Conservation (phyloP, 64 coral and sea anemone genomes). For the Porites australiensis region DNA sequence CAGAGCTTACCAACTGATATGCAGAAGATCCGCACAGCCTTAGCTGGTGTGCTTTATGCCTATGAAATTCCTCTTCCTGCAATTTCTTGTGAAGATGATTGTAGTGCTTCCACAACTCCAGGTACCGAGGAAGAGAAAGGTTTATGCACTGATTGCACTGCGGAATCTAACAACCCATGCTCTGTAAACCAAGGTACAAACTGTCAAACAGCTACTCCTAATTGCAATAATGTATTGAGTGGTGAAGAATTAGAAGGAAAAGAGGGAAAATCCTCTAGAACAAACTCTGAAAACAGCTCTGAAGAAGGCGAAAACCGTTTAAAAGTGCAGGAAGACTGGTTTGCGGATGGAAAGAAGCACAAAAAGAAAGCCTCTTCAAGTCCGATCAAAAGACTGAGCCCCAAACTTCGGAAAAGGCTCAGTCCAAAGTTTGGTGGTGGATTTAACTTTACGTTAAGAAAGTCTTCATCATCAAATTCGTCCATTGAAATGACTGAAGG, state of each 20-base stretch:
- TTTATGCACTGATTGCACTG: slow-evolving; percentile 19
- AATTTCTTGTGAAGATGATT: slow-evolving; percentile 37
- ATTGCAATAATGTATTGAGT: neutral
- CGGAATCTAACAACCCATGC: slow-evolving; percentile 14
- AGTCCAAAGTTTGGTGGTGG: slow-evolving; percentile 63
- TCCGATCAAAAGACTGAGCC: slow-evolving; percentile 67
- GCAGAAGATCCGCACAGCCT: slow-evolving; percentile 92
- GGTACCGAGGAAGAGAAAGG: slow-evolving; percentile 47
- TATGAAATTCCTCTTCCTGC: slow-evolving; percentile 88
- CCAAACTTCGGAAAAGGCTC: slow-evolving; percentile 69
- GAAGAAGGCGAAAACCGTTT: slow-evolving; percentile 49
- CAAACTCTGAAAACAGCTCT: slow-evolving; percentile 39
- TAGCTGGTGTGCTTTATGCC: slow-evolving; percentile 92
- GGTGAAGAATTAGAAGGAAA: neutral
- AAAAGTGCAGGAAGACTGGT: slow-evolving; percentile 90
- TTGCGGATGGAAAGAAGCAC: slow-evolving; percentile 73
- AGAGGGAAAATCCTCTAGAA: slow-evolving; percentile 9
- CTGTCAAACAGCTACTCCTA: neutral
- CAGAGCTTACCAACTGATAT: slow-evolving; percentile 91
- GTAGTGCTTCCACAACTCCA: neutral
- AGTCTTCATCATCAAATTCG: slow-evolving; percentile 80
- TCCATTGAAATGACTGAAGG: slow-evolving; percentile 77
- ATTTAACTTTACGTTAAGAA: slow-evolving; percentile 66
- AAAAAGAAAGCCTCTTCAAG: slow-evolving; percentile 53
- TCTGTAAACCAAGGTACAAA: slow-evolving; percentile 5